Evolutionary conservation across 2,113 vertebrate genomes (phyloP), one percentile per base, ranked within the genome.

Genomic region (Ammospiza caudacuta): DNA sequence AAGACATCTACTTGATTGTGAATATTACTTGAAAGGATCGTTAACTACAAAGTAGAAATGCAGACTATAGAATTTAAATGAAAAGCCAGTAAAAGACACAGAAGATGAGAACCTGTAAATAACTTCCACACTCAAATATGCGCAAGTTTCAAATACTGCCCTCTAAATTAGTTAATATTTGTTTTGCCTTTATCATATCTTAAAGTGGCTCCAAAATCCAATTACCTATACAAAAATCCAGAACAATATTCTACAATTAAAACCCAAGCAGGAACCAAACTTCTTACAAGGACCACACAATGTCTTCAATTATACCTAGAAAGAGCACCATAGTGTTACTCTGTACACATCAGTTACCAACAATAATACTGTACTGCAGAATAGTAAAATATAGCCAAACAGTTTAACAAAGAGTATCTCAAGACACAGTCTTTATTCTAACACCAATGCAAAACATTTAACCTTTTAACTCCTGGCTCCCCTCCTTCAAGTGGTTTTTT

Each of bases 301-400:
- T 75, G 95, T 94, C 93, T 92, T 74, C 85, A 95, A 82, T 96
- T 96, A 96, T 92, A 96, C 90, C 87, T 93, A 96, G 92, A 96
- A 96, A 92, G 90, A 92, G 80, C 86, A 93, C 90, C 86, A 95
- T 28, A 93, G 94, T 92, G 79, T 93, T 95, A 78, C 68, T 92
- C 90, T 92, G 94, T 93, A 93, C 93, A 97, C 93, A 96, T 90
- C 93, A 96, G 76, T 96, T 95, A 93, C 90, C 94, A 95, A 93
- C 88, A 94, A 96, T 92, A 97, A 95, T 95, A 96, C 94, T 87
- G 84, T 93, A 92, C 57, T 1, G 17, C 69, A 75, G 79, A 46
- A 92, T 58, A 96, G 95, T 66, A 96, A 96, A 92, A 92, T 93
- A 94, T 46, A 78, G 85, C 58, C 89, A 93, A 96, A 89, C 76